Conservation (phyloP, 2,888 invertebrate species). For the Chrysolina haemoptera region DNA sequence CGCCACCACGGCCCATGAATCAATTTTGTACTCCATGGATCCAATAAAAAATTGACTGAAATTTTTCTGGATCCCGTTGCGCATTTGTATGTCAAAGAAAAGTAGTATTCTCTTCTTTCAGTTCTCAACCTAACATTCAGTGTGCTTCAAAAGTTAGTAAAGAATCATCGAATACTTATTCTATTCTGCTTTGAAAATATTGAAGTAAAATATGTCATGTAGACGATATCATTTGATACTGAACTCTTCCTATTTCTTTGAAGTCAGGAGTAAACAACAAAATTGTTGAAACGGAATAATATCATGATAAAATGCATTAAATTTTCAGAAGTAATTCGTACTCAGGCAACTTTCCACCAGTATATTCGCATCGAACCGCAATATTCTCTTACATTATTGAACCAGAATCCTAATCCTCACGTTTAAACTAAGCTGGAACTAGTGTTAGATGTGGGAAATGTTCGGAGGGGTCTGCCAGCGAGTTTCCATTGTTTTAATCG, state of each 20-base stretch:
- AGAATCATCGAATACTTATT: too few species aligned
- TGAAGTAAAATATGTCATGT: too few species aligned
- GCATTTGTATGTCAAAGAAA: too few species aligned
- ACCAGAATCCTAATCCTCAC: constrained; percentile 60
- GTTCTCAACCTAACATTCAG: too few species aligned
- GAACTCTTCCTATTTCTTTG: background rate
- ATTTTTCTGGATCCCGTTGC: too few species aligned
- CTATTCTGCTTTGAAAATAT: too few species aligned
- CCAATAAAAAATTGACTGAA: too few species aligned
- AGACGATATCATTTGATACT: background rate
- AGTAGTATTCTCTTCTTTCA: too few species aligned
- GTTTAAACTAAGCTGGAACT: constrained; percentile 61
- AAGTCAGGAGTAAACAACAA: background rate
- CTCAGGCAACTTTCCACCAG: constrained; percentile 37
- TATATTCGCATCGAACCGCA: constrained; percentile 43
- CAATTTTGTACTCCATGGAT: too few species aligned
- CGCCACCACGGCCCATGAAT: too few species aligned
- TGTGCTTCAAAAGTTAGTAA: too few species aligned
- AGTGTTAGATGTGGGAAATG: constrained; percentile 58
- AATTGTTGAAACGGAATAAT: constrained; percentile 27
- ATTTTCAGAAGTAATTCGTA: constrained; percentile 43
- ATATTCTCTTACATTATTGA: constrained; percentile 59
- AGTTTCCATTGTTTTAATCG: constrained; percentile 69
- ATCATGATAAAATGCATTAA: constrained; percentile 37
- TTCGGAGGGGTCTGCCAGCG: constrained; percentile 43